Evolutionary conservation across 2,113 vertebrate species (phyloP).

Genomic region (Scatophagus argus): DNA sequence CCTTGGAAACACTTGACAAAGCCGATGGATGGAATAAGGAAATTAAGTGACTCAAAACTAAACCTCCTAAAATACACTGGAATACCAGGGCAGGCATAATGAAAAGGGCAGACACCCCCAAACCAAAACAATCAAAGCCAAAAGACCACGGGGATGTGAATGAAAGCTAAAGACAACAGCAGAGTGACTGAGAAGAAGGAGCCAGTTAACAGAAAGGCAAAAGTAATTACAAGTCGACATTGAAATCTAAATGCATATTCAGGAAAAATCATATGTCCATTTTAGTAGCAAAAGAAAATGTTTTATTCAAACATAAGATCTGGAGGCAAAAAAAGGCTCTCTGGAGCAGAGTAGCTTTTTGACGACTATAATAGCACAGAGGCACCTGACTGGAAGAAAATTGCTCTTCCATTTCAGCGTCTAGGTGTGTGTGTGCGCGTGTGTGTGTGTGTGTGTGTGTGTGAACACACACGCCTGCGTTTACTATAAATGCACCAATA

Average conservation of each 20-base stretch:
- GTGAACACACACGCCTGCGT: no score
- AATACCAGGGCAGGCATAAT: conserved; percentile 17
- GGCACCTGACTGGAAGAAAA: conserved; percentile 67
- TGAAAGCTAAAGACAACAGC: background rate
- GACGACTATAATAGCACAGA: conserved; percentile 68
- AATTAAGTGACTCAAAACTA: conserved; percentile 43
- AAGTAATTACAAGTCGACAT: background rate
- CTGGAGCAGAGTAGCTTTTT: conserved; percentile 44
- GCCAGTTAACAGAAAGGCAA: background rate
- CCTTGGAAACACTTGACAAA: conserved; percentile 13
- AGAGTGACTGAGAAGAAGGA: background rate
- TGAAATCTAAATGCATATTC: conserved; percentile 21
- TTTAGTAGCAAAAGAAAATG: conserved; percentile 1
- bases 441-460: conserved; percentile 20
- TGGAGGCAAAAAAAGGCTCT: conserved; percentile 34
- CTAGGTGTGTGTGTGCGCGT: conserved; percentile 15
- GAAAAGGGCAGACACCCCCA: background rate
- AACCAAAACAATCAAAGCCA: background rate
- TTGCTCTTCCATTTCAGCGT: conserved; percentile 60
- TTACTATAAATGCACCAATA: conserved; percentile 40
- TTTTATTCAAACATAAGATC: conserved; percentile 43
- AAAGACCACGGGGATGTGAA: background rate
- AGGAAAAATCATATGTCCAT: background rate
- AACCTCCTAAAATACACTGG: conserved; percentile 11
- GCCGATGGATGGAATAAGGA: conserved; percentile 65